Evolutionary conservation across 2,797 vertebrate species (phyloP).

Genomic region (Ctenochaetus hawaiiensis): DNA sequence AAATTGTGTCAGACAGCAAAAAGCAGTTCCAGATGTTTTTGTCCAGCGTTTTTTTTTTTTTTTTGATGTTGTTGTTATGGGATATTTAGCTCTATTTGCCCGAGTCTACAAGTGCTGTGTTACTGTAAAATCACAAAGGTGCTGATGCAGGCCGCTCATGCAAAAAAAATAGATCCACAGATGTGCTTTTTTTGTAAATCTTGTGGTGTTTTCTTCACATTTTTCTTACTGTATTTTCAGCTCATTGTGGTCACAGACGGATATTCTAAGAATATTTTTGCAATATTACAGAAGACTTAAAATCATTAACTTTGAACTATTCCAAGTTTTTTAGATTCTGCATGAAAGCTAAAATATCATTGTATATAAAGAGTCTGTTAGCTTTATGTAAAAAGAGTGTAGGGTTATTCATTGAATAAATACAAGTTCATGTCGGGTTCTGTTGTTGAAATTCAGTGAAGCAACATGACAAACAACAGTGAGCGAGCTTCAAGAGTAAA

Average conservation of each 20-base stretch:
- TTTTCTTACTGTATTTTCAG: too few species aligned
- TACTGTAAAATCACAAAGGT: too few species aligned
- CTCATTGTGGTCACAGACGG: too few species aligned
- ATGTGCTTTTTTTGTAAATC: too few species aligned
- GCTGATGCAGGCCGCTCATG: too few species aligned
- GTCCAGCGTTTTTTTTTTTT: too few species aligned
- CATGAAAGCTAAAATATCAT: background rate
- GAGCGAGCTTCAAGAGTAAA: slow-evolving; percentile 2
- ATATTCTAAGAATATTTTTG: too few species aligned
- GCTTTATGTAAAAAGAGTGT: background rate
- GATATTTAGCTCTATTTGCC: too few species aligned
- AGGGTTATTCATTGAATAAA: background rate
- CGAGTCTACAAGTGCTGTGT: too few species aligned
- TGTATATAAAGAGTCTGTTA: background rate
- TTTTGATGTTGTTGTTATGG: too few species aligned
- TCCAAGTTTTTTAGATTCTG: background rate
- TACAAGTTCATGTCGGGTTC: background rate
- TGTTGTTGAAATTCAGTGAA: background rate
- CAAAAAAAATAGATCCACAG: too few species aligned
- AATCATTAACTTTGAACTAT: background rate
- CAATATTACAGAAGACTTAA: background rate
- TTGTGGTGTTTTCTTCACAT: too few species aligned
- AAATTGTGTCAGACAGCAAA: background rate
- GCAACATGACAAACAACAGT: background rate
- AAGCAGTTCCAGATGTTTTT: background rate